These are phyloP conservation scores for Poecilia velifera DNA, from an alignment of 2,797 vertebrate genomes.

Conservation along the genomic window DNA sequence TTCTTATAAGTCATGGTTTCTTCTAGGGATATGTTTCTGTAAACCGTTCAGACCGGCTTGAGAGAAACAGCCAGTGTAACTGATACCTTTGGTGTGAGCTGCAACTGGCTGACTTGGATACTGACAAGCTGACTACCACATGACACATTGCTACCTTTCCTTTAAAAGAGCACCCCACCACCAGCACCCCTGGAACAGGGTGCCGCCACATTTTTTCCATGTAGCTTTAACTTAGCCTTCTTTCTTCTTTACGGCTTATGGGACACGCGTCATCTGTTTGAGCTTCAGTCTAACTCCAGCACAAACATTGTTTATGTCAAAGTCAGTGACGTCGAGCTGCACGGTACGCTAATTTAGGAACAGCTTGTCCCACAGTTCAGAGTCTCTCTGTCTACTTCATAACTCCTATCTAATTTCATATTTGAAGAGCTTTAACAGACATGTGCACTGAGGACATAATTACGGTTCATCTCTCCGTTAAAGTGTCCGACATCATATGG, in stretches of 20 bases:
- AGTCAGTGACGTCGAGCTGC: slow-evolving; percentile 42
- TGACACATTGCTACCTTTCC: slow-evolving; percentile 13
- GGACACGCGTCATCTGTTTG: slow-evolving; percentile 31
- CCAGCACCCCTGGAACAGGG: neutral
- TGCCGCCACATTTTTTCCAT: slow-evolving; percentile 32
- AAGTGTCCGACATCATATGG: neutral
- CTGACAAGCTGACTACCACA: slow-evolving; percentile 55
- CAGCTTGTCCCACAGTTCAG: slow-evolving; percentile 48
- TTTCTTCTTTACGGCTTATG: slow-evolving; percentile 25
- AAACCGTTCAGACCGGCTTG: slow-evolving; percentile 36
- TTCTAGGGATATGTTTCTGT: slow-evolving; percentile 50
- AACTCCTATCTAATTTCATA: slow-evolving; percentile 40
- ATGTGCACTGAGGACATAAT: slow-evolving; percentile 1
- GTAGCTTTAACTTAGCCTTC: slow-evolving; percentile 18
- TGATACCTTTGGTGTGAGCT: slow-evolving; percentile 62
- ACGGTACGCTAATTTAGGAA: slow-evolving; percentile 59
- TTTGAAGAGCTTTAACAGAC: slow-evolving; percentile 20
- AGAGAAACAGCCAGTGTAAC: slow-evolving; percentile 59
- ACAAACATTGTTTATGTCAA: slow-evolving; percentile 52
- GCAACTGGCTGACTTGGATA: slow-evolving; percentile 40
- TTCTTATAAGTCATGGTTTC: slow-evolving; percentile 35
- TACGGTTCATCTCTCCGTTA: slow-evolving; percentile 12
- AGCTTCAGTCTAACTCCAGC: slow-evolving; percentile 18
- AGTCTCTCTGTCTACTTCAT: slow-evolving; percentile 29
- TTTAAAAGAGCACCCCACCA: slow-evolving; percentile 15